phyloP scores from a whole-genome alignment of 2,113 vertebrate species.

The Burhinus oedicnemus region DNA sequence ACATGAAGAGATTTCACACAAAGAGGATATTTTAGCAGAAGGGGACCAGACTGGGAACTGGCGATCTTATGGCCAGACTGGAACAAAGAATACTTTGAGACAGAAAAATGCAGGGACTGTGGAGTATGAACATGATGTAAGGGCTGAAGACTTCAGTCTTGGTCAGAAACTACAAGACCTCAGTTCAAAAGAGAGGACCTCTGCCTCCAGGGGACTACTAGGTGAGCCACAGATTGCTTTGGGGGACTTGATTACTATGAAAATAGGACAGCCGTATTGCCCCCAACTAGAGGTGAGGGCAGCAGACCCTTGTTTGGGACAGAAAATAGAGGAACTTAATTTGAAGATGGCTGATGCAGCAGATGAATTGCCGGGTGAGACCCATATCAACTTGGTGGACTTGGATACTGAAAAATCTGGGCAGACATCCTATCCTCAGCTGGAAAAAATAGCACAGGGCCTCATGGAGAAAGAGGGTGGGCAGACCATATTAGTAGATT shows the following conservation, averaged over 20 bases:
- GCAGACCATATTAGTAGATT: constrained; percentile 63
- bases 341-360: neutral
- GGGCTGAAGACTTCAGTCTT: neutral
- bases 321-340: neutral
- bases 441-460: neutral
- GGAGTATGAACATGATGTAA: constrained; percentile 69
- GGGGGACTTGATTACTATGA: neutral
- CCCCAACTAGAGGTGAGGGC: neutral
- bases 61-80: neutral
- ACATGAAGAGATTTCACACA: neutral
- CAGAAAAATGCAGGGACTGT: neutral
- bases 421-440: neutral
- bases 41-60: neutral
- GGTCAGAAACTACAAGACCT: neutral
- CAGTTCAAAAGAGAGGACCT: neutral
- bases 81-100: neutral
- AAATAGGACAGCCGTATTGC: neutral
- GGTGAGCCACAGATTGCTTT: neutral
- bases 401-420: neutral
- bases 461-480: neutral
- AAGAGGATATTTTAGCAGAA: neutral
- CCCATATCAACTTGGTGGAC: neutral
- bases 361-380: neutral
- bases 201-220: neutral
- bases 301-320: neutral